These are phyloP conservation scores for Mechanitis messenoides DNA, from an alignment of 2,888 invertebrate genomes.

Conservation along the genomic window DNA sequence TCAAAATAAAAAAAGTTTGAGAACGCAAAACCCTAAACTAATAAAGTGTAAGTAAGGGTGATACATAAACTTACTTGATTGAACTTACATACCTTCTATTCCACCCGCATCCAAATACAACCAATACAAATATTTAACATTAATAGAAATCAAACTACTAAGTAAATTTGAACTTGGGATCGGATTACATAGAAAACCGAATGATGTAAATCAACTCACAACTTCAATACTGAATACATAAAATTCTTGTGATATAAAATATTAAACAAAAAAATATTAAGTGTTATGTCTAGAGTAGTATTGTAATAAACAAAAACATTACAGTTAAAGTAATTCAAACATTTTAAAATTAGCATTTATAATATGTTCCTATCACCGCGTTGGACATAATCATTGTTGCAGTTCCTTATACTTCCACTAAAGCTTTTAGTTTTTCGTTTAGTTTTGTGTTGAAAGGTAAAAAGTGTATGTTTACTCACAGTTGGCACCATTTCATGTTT, in stretches of 20 bases:
- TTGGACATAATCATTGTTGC: too few species aligned
- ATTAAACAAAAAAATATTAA: background rate
- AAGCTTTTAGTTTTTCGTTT: background rate
- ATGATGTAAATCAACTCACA: background rate
- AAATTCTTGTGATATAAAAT: background rate
- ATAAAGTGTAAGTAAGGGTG: slow-evolving; percentile 1
- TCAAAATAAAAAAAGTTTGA: background rate
- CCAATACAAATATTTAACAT: slow-evolving; percentile 6
- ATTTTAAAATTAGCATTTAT: too few species aligned
- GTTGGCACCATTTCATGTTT: slow-evolving; percentile 35
- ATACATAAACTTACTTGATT: slow-evolving; percentile 2
- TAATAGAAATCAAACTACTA: slow-evolving; percentile 4
- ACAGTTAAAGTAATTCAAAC: too few species aligned
- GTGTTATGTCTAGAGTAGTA: background rate
- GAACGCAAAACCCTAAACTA: background rate
- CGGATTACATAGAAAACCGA: background rate
- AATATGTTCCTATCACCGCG: too few species aligned
- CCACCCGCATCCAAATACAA: slow-evolving; percentile 2
- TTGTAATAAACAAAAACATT: too few species aligned
- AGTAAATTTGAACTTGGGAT: slow-evolving; percentile 3
- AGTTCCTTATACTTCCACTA: too few species aligned
- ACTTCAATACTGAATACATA: background rate
- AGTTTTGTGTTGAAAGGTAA: slow-evolving; percentile 28
- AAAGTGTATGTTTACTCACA: slow-evolving; percentile 35
- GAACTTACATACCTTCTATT: background rate